Percentiles rank a stretch among this genome's conserved stretches.
These are phyloP conservation scores for Oreochromis aureus DNA, from an alignment of 2,113 vertebrate species.

Conservation along the genomic window DNA sequence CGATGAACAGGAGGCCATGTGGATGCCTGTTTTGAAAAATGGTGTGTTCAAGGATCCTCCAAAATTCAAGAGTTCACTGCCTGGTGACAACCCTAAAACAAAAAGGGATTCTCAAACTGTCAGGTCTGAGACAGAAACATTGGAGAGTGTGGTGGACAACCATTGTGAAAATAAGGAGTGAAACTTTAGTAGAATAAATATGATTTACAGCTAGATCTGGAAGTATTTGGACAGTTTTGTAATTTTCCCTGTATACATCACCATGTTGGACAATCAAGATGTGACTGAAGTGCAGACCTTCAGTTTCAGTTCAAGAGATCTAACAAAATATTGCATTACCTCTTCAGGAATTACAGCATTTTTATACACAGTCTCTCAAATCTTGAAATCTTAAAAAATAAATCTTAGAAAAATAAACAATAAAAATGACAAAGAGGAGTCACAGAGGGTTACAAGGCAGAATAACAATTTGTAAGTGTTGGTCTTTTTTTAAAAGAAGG, in stretches of 20 bases:
- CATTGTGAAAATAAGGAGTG: neutral
- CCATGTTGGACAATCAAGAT: neutral
- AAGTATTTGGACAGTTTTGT: neutral
- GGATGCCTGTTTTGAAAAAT: neutral
- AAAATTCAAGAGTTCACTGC: neutral
- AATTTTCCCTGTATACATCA: neutral
- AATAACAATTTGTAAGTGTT: neutral
- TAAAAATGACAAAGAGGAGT: neutral
- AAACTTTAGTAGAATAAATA: neutral
- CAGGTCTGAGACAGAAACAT: neutral
- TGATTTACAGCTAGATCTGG: neutral
- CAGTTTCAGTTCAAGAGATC: neutral
- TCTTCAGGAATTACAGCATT: neutral
- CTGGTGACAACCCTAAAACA: neutral
- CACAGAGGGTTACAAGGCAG: neutral
- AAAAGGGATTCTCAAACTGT: neutral
- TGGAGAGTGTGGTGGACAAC: neutral
- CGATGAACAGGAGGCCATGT: neutral
- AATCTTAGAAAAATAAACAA: neutral
- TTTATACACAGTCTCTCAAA: neutral
- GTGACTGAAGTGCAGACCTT: neutral
- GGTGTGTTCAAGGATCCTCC: neutral
- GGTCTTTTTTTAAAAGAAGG: neutral
- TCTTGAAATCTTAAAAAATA: neutral
- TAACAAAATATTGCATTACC: neutral